Conservation (phyloP, 2,113 vertebrate species). For the Aramus guarauna region DNA sequence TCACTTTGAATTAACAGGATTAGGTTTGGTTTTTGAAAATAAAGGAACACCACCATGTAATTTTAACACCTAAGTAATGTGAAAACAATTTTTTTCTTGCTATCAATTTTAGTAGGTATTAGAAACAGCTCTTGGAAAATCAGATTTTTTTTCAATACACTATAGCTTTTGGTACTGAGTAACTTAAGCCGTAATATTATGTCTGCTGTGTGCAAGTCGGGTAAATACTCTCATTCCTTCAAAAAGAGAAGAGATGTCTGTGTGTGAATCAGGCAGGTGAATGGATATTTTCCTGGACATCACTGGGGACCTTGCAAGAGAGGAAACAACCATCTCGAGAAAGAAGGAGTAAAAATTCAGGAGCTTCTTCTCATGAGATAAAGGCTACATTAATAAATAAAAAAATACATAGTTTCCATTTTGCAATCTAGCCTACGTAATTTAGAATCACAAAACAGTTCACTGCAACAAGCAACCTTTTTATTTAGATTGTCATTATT, state of each 20-base stretch:
- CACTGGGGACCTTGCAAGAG: background rate
- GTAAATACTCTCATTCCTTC: background rate
- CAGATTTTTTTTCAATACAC: background rate
- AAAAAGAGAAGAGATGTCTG: background rate
- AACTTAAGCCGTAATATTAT: background rate
- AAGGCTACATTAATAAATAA: background rate
- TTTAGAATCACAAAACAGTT: background rate
- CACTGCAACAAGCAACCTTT: background rate
- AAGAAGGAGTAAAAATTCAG: background rate
- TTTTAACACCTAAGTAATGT: constrained; percentile 81
- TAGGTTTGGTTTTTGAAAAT: constrained; percentile 84
- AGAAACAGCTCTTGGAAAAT: constrained; percentile 52
- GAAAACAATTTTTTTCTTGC: constrained; percentile 74
- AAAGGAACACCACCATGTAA: constrained; percentile 78
- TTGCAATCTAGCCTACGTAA: background rate
- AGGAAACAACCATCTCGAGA: background rate
- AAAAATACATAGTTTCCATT: background rate
- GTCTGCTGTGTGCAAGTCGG: background rate
- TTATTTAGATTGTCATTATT: background rate
- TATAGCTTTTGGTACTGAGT: background rate
- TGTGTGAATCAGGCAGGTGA: background rate
- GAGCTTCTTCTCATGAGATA: background rate
- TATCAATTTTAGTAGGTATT: constrained; percentile 68
- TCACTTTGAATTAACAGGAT: constrained; percentile 97
- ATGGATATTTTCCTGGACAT: background rate